phyloP scores from a whole-genome alignment of 2,797 vertebrate species.

The Macropodus opercularis region DNA sequence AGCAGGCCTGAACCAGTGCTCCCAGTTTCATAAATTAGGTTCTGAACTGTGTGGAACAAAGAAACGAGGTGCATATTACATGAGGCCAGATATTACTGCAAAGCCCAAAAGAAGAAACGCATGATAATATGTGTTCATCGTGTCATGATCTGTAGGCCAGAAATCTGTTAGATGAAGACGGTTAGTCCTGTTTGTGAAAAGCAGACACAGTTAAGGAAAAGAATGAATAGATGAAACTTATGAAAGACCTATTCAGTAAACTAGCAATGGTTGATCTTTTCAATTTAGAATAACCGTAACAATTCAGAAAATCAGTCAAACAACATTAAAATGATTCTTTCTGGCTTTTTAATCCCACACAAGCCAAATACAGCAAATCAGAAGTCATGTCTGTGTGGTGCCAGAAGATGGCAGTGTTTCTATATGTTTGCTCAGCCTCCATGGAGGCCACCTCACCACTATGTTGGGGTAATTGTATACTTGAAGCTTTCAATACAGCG shows the following conservation, averaged over 20 bases:
- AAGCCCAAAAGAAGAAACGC: too few species aligned
- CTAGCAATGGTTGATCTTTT: background rate
- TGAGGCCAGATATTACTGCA: too few species aligned
- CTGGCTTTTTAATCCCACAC: background rate
- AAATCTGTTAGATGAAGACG: too few species aligned
- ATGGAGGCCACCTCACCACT: background rate
- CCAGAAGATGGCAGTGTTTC: constrained; percentile 72
- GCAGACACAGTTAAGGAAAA: too few species aligned
- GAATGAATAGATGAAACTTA: too few species aligned
- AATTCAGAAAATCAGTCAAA: background rate
- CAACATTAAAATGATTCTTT: background rate
- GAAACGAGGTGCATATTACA: too few species aligned
- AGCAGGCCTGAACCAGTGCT: background rate
- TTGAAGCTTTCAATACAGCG: background rate
- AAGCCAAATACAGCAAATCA: background rate
- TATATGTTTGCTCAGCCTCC: constrained; percentile 13
- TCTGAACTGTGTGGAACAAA: too few species aligned
- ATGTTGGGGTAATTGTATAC: background rate
- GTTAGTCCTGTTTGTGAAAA: too few species aligned
- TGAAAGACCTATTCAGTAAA: background rate
- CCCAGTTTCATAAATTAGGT: too few species aligned
- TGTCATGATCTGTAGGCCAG: too few species aligned
- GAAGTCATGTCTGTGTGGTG: background rate
- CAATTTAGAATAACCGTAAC: background rate
- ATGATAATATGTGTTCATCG: too few species aligned